Conservation (phyloP, 2,797 vertebrate species). For the Chloroceryle amazona region DNA sequence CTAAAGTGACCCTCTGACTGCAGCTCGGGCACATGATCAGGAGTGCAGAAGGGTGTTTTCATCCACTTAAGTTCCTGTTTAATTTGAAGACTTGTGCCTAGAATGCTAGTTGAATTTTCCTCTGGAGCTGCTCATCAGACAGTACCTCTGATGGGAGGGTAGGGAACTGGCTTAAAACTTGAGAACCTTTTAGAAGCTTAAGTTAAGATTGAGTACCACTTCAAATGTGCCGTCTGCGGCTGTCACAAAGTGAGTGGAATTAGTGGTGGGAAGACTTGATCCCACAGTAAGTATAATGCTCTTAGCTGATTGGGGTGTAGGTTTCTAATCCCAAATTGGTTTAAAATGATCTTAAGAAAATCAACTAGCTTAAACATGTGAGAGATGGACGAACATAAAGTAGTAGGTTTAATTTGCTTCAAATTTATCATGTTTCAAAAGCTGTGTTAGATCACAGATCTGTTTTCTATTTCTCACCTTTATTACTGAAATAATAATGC, state of each 20-base stretch:
- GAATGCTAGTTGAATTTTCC: neutral
- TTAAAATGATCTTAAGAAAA: slow-evolving; percentile 5
- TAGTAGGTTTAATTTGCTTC: neutral
- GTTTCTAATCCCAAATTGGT: slow-evolving; percentile 27
- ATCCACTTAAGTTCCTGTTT: neutral
- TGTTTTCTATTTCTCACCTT: neutral
- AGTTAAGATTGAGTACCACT: neutral
- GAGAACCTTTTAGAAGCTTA: slow-evolving; percentile 5
- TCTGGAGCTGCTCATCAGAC: neutral
- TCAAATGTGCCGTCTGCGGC: neutral
- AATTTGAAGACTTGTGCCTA: neutral
- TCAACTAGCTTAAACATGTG: neutral
- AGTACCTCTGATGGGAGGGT: neutral
- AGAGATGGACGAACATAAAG: neutral
- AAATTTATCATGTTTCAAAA: neutral
- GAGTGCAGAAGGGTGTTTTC: neutral
- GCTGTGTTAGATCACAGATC: neutral
- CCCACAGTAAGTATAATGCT: neutral
- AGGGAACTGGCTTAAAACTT: neutral
- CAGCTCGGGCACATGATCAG: neutral
- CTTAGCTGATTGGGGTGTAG: neutral
- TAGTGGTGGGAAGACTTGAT: neutral
- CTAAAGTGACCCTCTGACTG: neutral
- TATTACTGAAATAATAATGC: neutral
- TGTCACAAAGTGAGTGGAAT: neutral